These are phyloP conservation scores for Austrolebias charrua DNA, from an alignment of 2,797 vertebrate species.

Conservation along the genomic window DNA sequence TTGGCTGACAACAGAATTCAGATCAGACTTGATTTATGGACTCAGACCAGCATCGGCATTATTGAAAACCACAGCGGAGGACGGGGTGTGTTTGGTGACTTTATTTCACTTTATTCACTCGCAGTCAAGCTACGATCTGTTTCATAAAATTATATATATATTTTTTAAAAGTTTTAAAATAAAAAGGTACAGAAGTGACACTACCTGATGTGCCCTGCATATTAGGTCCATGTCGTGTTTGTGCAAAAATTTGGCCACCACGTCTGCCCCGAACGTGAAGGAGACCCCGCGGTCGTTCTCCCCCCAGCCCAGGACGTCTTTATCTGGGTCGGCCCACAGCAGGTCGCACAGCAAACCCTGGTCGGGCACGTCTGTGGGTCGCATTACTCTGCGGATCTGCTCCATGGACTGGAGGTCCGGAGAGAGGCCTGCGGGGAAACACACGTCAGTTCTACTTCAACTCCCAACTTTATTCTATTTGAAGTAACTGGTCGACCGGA, in stretches of 20 bases:
- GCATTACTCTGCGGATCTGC: constrained; percentile 85
- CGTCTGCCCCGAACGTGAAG: constrained; percentile 84
- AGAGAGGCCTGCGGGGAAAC: constrained; percentile 71
- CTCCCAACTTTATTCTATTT: background rate
- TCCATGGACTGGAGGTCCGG: constrained; percentile 85
- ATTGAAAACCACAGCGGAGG: too few relatives aligned
- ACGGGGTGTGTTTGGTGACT: too few relatives aligned
- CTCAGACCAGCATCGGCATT: too few relatives aligned
- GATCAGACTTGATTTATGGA: too few relatives aligned
- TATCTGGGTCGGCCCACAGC: constrained; percentile 85
- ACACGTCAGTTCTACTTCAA: background rate
- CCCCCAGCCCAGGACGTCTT: constrained; percentile 84
- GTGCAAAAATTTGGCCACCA: constrained; percentile 86
- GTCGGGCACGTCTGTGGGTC: constrained; percentile 85
- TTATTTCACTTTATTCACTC: too few relatives aligned
- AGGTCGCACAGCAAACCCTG: constrained; percentile 85
- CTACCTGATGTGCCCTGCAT: constrained; percentile 86
- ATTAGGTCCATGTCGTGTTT: constrained; percentile 89
- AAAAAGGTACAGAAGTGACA: background rate
- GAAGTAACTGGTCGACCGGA: background rate
- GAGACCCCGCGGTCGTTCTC: constrained; percentile 85
- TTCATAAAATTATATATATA: too few relatives aligned
- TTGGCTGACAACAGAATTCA: too few relatives aligned
- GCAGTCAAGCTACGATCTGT: too few relatives aligned
- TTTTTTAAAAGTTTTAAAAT: too few relatives aligned